Percentiles rank a stretch among this genome's conserved stretches.
phyloP scores from a whole-genome alignment of 2,797 vertebrate genomes.

The Yasuhikotakia modesta region DNA sequence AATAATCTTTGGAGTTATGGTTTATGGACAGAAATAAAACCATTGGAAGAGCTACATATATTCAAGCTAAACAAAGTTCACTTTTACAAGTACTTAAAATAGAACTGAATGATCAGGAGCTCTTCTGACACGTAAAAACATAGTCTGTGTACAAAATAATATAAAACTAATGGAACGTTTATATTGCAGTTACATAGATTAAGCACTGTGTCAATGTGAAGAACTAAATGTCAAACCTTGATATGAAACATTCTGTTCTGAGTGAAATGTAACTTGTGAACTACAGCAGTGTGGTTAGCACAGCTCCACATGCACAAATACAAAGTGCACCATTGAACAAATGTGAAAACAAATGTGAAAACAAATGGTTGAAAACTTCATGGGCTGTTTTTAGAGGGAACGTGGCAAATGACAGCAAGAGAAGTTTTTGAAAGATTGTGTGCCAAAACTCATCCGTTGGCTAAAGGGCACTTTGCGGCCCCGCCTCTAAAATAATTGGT shows the following conservation, averaged over 20 bases:
- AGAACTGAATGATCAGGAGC: slow-evolving; percentile 28
- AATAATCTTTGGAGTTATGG: slow-evolving; percentile 54
- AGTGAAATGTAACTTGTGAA: slow-evolving; percentile 9
- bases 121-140: slow-evolving; percentile 34
- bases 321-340: slow-evolving; percentile 42
- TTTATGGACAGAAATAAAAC: slow-evolving; percentile 43
- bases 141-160: slow-evolving; percentile 43
- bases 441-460: background rate
- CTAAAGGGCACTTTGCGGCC: background rate
- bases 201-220: slow-evolving; percentile 34
- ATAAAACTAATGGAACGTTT: slow-evolving; percentile 35
- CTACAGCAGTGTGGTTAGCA: slow-evolving; percentile 14
- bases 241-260: slow-evolving; percentile 2
- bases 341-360: slow-evolving; percentile 12
- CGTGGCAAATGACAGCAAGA: background rate
- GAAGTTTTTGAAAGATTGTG: background rate
- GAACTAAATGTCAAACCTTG: background rate
- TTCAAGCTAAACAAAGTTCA: slow-evolving; percentile 53
- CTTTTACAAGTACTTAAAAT: slow-evolving; percentile 43
- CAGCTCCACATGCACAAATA: slow-evolving; percentile 44
- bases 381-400: background rate
- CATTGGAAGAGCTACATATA: slow-evolving; percentile 53
- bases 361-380: background rate
- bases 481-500: background rate
- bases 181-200: slow-evolving; percentile 23